Base-by-base conservation (phyloP, 2,113 vertebrate genomes). In the Otus sunia region DNA sequence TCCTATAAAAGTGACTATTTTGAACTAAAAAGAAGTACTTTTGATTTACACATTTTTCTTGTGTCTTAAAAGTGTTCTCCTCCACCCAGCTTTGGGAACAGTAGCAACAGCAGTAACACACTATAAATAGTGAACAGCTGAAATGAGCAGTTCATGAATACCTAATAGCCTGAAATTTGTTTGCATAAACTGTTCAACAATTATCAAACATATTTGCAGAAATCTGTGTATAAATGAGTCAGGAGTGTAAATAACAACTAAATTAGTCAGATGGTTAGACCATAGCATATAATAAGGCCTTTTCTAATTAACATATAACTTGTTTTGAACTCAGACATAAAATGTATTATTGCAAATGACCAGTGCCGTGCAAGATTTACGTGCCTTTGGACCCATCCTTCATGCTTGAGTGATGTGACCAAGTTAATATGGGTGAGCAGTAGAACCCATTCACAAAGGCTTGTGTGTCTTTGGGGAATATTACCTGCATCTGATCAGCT, bases 91-190 rank as follows among this genome's bases (percentile, higher is more conserved):
- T 91, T 87, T 76, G 64, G 36, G 69, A 94, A 67, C 68, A 77
- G 43, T 64, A 74, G 69, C 73, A 74, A 43, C 66, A 63, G 15
- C 62, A 86, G 45, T 55, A 68, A 47, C 37, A 34, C 26, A 47
- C 55, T 93, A 67, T 89, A 86, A 89, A 92, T 62, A 87, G 49
- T 37, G 75, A 86, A 32, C 36, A 86, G 39, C 76, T 94, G 67
- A 96, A 88, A 66, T 60, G 88, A 96, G 73, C 91, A 91, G 63
- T 55, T 87, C n/a, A 77, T 87, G 55, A 86, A 87, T 81, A 86
- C 34, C 52, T 68, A 79, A 52, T n/a, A 85, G 45, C 27, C 74
- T 94, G 86, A 71, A 82, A 73, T 86, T 69, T 90, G 75, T 94
- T 86, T 90, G 66, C 86, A 92, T 75, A 88, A 96, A 72, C 39